phyloP scores from a whole-genome alignment of 37 sponge, comb jelly and placozoan species.

The Cliona cf. orientalis region DNA sequence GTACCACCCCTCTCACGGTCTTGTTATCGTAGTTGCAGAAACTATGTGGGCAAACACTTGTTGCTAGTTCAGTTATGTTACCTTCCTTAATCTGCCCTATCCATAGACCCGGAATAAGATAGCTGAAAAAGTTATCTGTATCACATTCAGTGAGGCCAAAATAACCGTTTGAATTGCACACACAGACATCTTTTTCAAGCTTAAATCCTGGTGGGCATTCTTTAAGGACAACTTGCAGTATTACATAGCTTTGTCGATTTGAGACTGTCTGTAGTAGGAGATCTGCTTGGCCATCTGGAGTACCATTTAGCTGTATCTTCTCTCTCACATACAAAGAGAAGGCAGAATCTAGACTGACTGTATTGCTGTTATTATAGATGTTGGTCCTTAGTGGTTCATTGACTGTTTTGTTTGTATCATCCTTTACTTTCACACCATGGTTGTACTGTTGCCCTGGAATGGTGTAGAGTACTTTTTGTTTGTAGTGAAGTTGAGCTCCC shows the following conservation, averaged over 20 bases:
- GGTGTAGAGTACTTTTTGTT: background rate
- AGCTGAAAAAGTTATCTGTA: background rate
- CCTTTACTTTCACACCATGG: background rate
- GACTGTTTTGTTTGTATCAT: background rate
- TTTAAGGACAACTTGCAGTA: background rate
- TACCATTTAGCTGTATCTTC: background rate
- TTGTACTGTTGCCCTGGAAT: slow-evolving; percentile 17
- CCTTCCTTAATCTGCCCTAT: slow-evolving; percentile 23
- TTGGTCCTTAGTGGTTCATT: background rate
- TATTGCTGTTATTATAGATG: background rate
- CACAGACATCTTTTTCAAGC: background rate
- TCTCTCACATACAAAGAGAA: background rate
- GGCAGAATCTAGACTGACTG: slow-evolving; percentile 1
- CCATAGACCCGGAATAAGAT: slow-evolving; percentile 33
- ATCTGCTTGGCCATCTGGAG: background rate
- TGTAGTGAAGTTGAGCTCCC: background rate
- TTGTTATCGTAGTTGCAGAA: no score
- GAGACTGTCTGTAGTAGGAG: slow-evolving; percentile 7
- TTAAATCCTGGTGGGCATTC: slow-evolving; percentile 54
- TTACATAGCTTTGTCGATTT: background rate
- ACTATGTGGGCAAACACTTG: no score
- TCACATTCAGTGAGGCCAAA: background rate
- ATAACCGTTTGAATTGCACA: background rate
- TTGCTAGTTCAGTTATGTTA: no score
- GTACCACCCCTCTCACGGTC: no score